phyloP scores from a whole-genome alignment of 2,797 vertebrate genomes.

The Rhadinocentrus ornatus region DNA sequence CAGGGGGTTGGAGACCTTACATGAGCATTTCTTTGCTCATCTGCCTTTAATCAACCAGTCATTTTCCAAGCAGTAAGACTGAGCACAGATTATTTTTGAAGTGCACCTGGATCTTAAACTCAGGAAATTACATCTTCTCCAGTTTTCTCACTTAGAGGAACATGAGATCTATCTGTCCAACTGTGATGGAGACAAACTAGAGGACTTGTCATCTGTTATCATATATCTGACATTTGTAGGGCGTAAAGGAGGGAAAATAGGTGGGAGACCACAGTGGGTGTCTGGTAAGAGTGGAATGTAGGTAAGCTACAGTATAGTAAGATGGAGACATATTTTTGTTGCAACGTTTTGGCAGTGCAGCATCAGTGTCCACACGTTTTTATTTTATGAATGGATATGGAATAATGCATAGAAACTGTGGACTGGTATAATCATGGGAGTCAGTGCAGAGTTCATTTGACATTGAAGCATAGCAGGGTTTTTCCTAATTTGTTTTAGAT shows the following conservation, averaged over 20 bases:
- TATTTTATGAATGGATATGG: conserved; percentile 29
- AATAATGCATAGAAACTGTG: conserved; percentile 27
- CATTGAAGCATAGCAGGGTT: conserved; percentile 27
- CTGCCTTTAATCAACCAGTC: conserved; percentile 59
- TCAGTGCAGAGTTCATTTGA: conserved; percentile 35
- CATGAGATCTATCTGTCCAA: conserved; percentile 56
- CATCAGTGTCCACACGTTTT: conserved; percentile 33
- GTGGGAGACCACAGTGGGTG: conserved; percentile 35
- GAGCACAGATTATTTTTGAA: conserved; percentile 62
- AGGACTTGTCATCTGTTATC: conserved; percentile 39
- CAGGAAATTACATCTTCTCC: conserved; percentile 71
- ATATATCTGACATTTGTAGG: conserved; percentile 50
- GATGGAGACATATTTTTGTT: conserved; percentile 43
- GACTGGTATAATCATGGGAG: conserved; percentile 18
- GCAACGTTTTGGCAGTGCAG: conserved; percentile 47
- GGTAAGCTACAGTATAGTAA: conserved; percentile 23
- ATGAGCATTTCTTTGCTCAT: conserved; percentile 52
- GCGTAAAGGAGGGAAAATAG: conserved; percentile 22
- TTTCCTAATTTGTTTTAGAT: conserved; percentile 58
- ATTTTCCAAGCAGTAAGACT: conserved; percentile 51
- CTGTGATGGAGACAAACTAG: conserved; percentile 51
- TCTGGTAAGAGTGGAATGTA: conserved; percentile 13
- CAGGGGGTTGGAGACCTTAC: conserved; percentile 42
- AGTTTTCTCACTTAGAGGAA: conserved; percentile 63
- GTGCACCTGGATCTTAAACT: conserved; percentile 51